A percentile compares a stretch with the other conserved stretches of the same genome.
Conservation (phyloP, 2,888 invertebrate genomes). For the Nematopogon swammerdamellus region DNA sequence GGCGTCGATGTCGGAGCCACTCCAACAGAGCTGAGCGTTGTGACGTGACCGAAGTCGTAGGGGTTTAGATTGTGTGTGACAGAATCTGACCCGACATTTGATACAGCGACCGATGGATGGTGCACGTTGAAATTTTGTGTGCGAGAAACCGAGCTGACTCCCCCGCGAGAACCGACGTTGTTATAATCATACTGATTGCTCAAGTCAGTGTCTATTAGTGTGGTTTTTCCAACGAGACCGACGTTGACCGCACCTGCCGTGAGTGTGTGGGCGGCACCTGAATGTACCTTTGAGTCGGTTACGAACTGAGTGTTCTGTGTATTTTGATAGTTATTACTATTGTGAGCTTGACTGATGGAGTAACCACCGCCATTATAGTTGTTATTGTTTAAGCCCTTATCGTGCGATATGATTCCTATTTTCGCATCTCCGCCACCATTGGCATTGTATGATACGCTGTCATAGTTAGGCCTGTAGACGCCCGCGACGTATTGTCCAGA, state of each 20-base stretch:
- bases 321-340: slow-evolving; percentile 21
- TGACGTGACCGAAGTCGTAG: slow-evolving; percentile 33
- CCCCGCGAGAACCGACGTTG: slow-evolving; percentile 22
- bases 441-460: background rate
- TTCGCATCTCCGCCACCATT: background rate
- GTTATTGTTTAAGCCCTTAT: background rate
- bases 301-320: slow-evolving; percentile 31
- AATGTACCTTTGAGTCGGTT: slow-evolving; percentile 27
- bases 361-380: background rate
- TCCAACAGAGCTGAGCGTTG: slow-evolving; percentile 41
- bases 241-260: slow-evolving; percentile 48
- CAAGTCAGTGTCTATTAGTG: slow-evolving; percentile 34
- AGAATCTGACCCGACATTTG: slow-evolving; percentile 31
- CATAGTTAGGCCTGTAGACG: background rate
- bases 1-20: slow-evolving; percentile 42
- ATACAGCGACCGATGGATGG: slow-evolving; percentile 26
- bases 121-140: background rate
- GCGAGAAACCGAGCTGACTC: slow-evolving; percentile 11
- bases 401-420: background rate
- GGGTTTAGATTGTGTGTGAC: slow-evolving; percentile 29
- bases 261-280: slow-evolving; percentile 37
- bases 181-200: slow-evolving; percentile 19
- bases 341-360: background rate
- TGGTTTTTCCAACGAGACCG: slow-evolving; percentile 47
- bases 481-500: slow-evolving; percentile 8